Percentiles rank a stretch among this genome's conserved stretches.
These are phyloP conservation scores for Pimpla rufipes DNA, from an alignment of 2,888 invertebrate species.

Conservation along the genomic window DNA sequence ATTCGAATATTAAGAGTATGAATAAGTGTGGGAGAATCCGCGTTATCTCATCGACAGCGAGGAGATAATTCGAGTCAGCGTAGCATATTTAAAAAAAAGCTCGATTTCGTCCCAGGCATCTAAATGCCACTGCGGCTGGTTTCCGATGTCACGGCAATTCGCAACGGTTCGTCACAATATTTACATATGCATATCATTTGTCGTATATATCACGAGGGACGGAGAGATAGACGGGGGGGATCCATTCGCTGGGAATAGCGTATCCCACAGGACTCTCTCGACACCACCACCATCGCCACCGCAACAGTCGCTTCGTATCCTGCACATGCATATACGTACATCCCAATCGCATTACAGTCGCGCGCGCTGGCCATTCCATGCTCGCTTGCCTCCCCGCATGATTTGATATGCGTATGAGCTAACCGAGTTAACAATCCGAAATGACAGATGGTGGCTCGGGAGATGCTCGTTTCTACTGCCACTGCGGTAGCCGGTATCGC, in stretches of 20 bases:
- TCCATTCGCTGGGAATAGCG: slow-evolving; percentile 60
- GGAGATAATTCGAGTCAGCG: slow-evolving; percentile 17
- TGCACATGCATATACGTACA: slow-evolving; percentile 69
- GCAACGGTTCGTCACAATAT: slow-evolving; percentile 82
- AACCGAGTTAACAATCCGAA: slow-evolving; percentile 83
- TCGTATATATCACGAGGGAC: slow-evolving; percentile 77
- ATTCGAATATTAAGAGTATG: not conserved
- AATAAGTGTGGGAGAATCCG: slow-evolving; percentile 6
- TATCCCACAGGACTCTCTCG: slow-evolving; percentile 83
- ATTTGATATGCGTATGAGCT: slow-evolving; percentile 84
- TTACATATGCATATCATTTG: slow-evolving; percentile 85
- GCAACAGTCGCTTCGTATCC: not conserved
- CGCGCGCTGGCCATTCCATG: slow-evolving; percentile 76
- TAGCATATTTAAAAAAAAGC: slow-evolving; percentile 11
- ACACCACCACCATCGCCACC: slow-evolving; percentile 57
- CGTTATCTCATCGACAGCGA: slow-evolving; percentile 14
- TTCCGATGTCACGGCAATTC: slow-evolving; percentile 73
- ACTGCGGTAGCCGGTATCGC: slow-evolving; percentile 28
- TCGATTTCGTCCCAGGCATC: not conserved
- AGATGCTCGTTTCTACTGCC: slow-evolving; percentile 71
- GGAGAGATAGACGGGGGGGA: slow-evolving; percentile 55
- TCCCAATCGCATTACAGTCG: slow-evolving; percentile 84
- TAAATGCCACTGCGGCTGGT: slow-evolving; percentile 34
- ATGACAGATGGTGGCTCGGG: slow-evolving; percentile 83
- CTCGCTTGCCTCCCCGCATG: slow-evolving; percentile 77